These are phyloP conservation scores for Epinotia ramella DNA, from an alignment of 2,888 invertebrate species.

Conservation along the genomic window DNA sequence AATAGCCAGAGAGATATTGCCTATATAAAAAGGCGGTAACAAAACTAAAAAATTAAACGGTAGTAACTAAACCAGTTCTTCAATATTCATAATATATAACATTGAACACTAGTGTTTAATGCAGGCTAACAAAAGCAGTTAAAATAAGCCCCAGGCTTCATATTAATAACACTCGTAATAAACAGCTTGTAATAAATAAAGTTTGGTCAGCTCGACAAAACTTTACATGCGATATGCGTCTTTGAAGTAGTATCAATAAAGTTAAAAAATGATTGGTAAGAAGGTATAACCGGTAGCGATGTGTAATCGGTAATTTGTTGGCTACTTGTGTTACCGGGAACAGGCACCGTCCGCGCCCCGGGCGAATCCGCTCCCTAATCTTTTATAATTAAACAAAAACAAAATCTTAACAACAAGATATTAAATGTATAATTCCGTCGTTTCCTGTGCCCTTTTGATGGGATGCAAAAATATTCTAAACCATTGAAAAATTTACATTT, in stretches of 20 bases:
- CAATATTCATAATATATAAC: neutral
- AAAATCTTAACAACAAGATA: conserved; percentile 42
- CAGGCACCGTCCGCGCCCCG: conserved; percentile 56
- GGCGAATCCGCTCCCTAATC: conserved; percentile 50
- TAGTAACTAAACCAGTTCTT: conserved; percentile 1
- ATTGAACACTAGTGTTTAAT: conserved; percentile 12
- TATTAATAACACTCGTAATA: conserved; percentile 58
- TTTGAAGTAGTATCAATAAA: neutral
- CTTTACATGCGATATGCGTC: neutral
- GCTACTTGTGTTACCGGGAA: conserved; percentile 78
- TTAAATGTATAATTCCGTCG: conserved; percentile 44
- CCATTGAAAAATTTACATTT: conserved; percentile 31
- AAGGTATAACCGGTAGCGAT: conserved; percentile 54
- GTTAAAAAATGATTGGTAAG: neutral
- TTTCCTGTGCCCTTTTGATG: conserved; percentile 31
- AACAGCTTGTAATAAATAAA: conserved; percentile 53
- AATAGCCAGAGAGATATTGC: too few relatives aligned
- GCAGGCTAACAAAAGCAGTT: conserved; percentile 45
- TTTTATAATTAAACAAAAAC: conserved; percentile 47
- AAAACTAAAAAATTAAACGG: neutral
- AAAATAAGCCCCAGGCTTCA: conserved; percentile 45
- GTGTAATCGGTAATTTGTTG: conserved; percentile 76
- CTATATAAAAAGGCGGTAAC: neutral
- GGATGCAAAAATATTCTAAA: conserved; percentile 21
- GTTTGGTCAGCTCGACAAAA: conserved; percentile 11